Evolutionary conservation across 2,888 invertebrate genomes (phyloP), one percentile per base, ranked within the genome.

Genomic region (Anthophora plumipes): DNA sequence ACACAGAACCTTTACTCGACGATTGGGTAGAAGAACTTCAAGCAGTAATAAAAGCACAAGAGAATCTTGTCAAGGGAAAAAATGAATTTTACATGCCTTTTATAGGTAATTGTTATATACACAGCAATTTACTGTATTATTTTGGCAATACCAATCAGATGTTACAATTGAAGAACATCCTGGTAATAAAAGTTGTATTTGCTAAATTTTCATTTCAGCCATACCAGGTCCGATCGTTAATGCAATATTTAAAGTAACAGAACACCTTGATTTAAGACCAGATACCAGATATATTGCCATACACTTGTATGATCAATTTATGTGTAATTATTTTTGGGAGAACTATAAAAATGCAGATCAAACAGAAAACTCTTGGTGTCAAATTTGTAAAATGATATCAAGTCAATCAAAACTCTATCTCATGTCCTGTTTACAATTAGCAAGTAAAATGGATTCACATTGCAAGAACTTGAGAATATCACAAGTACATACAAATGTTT

Each of bases 401-500:
- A 73, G 70, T 6, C 83, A 89, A 61, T 73, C 89, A 0, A 91
- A 90, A 82, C 72, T 93, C 11, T 83, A 90, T 46, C 83, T 93
- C 0, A 87, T 92, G 77, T 89, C 91, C 0, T 92, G 92, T 52
- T 84, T 93, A 63, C 92, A 92, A 70, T 86, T 93, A 12, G 93
- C 93, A 5, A 91, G 91, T 77, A 93, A 93, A 85, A 86, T 93
- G 80, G 90, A 91, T 39, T 90, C 90, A 8, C 82, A 89, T 77
- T 78, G 85, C 0, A 84, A 63, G 25, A 77, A 80, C 41, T 72
- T 92, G 25, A 76, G 84, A 37, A 85, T 90, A 73, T 78, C 87
- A 37, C 88, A 90, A 80, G 92, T 91, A 88, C 43, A 77, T 72
- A 61, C 60, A 39, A 50, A 66, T 22, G 1, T n/a, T 17, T 22